phyloP scores from a whole-genome alignment of 2,888 invertebrate species.

The Thyatira batis region DNA sequence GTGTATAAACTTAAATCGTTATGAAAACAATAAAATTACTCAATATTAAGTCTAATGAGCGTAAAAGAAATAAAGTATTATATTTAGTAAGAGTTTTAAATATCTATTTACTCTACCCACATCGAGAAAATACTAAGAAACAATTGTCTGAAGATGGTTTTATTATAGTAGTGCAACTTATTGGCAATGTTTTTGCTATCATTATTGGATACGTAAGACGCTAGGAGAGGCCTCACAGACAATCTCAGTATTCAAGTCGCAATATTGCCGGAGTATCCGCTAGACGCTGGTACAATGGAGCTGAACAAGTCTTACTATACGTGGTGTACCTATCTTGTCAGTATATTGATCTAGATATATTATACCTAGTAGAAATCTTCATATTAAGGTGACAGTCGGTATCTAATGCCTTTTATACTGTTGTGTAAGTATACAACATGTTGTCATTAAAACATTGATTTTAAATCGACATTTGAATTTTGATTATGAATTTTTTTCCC shows the following conservation, averaged over 20 bases:
- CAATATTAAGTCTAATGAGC: too few relatives aligned
- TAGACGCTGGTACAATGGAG: constrained; percentile 32
- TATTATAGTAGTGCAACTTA: constrained; percentile 19
- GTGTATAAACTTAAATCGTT: too few relatives aligned
- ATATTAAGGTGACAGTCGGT: not conserved
- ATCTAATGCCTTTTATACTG: not conserved
- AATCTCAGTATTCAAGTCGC: constrained; percentile 49
- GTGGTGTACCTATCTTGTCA: constrained; percentile 12
- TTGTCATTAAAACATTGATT: too few relatives aligned
- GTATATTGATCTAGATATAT: constrained; percentile 3
- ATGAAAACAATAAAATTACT: too few relatives aligned
- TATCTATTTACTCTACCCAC: too few relatives aligned
- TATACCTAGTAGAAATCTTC: not conserved
- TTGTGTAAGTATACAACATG: too few relatives aligned
- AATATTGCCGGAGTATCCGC: constrained; percentile 49
- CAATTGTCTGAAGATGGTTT: constrained; percentile 46
- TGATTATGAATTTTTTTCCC: too few relatives aligned
- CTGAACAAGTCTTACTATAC: constrained; percentile 18
- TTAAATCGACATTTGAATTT: too few relatives aligned
- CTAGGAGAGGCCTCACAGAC: constrained; percentile 51
- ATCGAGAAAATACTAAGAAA: constrained; percentile 2
- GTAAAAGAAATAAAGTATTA: too few relatives aligned
- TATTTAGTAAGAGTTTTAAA: too few relatives aligned
- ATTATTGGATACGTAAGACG: constrained; percentile 65
- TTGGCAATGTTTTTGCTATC: constrained; percentile 50